Evolutionary conservation across 2,797 vertebrate genomes (phyloP), one percentile per base, ranked within the genome.

Genomic region (Microhierax caerulescens): DNA sequence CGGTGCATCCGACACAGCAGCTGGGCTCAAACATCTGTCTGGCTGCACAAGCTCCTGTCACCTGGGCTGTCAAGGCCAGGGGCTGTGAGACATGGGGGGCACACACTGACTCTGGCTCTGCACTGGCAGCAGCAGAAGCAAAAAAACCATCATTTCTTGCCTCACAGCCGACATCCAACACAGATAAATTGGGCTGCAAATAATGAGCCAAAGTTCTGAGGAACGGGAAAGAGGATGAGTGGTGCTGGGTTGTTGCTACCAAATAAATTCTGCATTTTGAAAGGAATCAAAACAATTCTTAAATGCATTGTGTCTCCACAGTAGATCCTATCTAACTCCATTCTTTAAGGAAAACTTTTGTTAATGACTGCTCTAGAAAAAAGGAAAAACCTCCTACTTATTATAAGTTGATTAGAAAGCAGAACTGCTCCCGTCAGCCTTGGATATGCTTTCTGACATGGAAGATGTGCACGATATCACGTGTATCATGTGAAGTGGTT

Each of bases 381-480:
- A 48, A 51, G 30, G 4, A 21, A 22, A 30, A 32, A 9, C 8
- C 13, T 48, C 27, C 37, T 47, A 13, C 36, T 61, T n/a, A 13
- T 14, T 10, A 28, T 16, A 11, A 34, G 81, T 4, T 11, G 67
- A 8, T n/a, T 3, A 27, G 74, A 36, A 60, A 65, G 80, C 67
- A 63, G 45, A 78, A n/a, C n/a, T 6, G 27, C 50, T 30, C 18
- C 79, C 50, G 22, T 20, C 68, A 30, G 83, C 63, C 64, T 10
- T 1, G 23, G 25, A 3, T 2, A 0, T 0, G 10, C 65, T 24
- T 67, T 21, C 36, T 3, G 32, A 27, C 32, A 7, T 12, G 67
- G 18, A 24, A 10, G 11, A 19, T 0, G 7, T 4, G 2, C 5
- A 1, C 2, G 21, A 13, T 5, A 24, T 3, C 25, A 5, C 0